Evolutionary conservation across 64 coral and sea anemone genomes (phyloP), one percentile per base, ranked within the genome.

Genomic region (Stichodactyla helianthus): DNA sequence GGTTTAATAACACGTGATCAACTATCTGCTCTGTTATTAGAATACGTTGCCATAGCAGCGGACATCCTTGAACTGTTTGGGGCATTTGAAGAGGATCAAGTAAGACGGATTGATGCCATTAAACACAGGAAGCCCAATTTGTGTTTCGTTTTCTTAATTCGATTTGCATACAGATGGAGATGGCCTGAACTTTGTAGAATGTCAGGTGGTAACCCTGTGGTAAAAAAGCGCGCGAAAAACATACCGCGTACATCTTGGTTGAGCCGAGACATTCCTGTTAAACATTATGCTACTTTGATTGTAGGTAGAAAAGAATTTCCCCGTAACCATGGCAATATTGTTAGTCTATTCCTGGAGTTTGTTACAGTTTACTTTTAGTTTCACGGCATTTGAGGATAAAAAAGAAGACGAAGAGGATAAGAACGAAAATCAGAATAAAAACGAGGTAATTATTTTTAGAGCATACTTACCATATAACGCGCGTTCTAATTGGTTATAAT

Each of bases 21-120:
- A 31, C 85, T 95, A 18, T 95, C 93, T 10, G 67, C 89, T 20
- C 89, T 95, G 54, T 51, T 95, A 17, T 82, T 95, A 31, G 93
- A 95, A 57, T 95, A 95, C 54, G 89, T 91, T 59, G 93, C 85
- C 5, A 95, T 95, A 81, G 89, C 93, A n/a, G 93, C 89, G 52
- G 93, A 95, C 55, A 95, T 95, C 26, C 52, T 95, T 16, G 93
- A 95, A 27, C 59, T 95, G 17, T 95, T 95, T 68, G 68, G 87
- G 50, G 89, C 89, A 14, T 78, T 95, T 63, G 89, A 94, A 51
- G 89, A 88, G 0, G 86, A 91, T 9, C 31, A 84, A 51, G 88
- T 89, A 89, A 11, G 35, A 58, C 55, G 55, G 55, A 58, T 11
- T 58, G 8, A 58, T 11, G 14, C 1, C 8, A 11, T 15, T 58